A percentile compares a stretch with the other conserved stretches of the same genome.
Evolutionary conservation across 2,888 invertebrate species (phyloP).

Genomic region (Aporophyla lueneburgensis): DNA sequence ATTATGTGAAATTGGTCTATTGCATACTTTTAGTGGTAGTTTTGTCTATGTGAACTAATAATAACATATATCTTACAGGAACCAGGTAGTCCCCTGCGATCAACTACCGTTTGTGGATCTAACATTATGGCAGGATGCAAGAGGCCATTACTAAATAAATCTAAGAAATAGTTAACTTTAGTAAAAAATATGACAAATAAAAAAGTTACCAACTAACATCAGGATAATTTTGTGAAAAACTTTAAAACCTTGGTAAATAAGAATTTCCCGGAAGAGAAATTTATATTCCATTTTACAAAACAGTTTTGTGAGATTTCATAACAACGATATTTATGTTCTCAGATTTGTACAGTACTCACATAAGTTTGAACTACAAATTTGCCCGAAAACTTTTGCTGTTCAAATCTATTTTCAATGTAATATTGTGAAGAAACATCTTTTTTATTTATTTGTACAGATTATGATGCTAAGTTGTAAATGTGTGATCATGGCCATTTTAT

Average conservation of each 20-base stretch:
- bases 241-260: conserved; percentile 11
- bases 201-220: conserved; percentile 1
- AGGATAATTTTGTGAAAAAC: conserved; percentile 1
- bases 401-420: conserved; percentile 1
- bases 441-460: conserved; percentile 63
- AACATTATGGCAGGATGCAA: conserved; percentile 88
- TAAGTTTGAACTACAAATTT: conserved; percentile 7
- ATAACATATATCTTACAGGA: conserved; percentile 79
- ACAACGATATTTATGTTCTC: conserved; percentile 25
- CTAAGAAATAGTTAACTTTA: conserved; percentile 24
- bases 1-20: too few species aligned
- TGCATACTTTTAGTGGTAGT: too few species aligned
- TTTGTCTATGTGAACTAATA: too few species aligned
- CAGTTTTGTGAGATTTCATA: conserved; percentile 16
- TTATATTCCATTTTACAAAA: conserved; percentile 8
- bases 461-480: conserved; percentile 59
- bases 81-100: conserved; percentile 89
- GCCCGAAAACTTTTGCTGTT: not conserved
- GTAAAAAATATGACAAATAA: conserved; percentile 14
- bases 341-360: conserved; percentile 16
- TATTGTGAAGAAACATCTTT: not conserved
- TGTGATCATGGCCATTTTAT: conserved; percentile 53
- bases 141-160: conserved; percentile 63
- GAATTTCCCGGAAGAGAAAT: not conserved
- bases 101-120: conserved; percentile 87